Percentiles rank a stretch among this genome's conserved stretches.
These are phyloP conservation scores for Conopomorpha cramerella DNA, from an alignment of 1,140 invertebrate genomes.

Conservation along the genomic window DNA sequence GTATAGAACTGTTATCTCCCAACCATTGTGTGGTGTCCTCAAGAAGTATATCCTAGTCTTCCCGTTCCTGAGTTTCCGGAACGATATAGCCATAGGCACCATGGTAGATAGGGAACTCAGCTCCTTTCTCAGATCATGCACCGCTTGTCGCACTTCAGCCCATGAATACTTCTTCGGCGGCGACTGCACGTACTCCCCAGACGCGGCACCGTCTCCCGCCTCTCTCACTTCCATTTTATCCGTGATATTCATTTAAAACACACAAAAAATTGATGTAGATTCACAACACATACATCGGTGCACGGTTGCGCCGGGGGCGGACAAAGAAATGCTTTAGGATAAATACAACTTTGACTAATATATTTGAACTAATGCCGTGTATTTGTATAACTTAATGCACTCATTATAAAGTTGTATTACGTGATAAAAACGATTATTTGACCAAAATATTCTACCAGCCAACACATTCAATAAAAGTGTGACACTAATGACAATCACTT, in stretches of 20 bases:
- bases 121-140: constrained; percentile 80
- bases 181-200: constrained; percentile 27
- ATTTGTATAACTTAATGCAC: constrained; percentile 15
- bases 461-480: constrained; percentile 45
- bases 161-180: constrained; percentile 65
- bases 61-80: constrained; percentile 76
- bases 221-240: constrained; percentile 47
- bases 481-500: constrained; percentile 13
- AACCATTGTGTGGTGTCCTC: constrained; percentile 79
- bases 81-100: constrained; percentile 79
- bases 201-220: constrained; percentile 39
- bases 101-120: constrained; percentile 76
- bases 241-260: constrained; percentile 24
- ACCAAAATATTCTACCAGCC: constrained; percentile 32
- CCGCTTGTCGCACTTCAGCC: constrained; percentile 79
- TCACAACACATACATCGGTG: too few relatives aligned
- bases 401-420: constrained; percentile 29
- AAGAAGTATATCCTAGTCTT: constrained; percentile 87
- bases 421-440: constrained; percentile 24
- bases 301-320: too few relatives aligned
- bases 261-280: constrained; percentile 16
- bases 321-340: constrained; percentile 1
- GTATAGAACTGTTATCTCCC: constrained; percentile 87
- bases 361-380: constrained; percentile 27
- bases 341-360: constrained; percentile 13